Percentiles rank a stretch among this genome's conserved stretches.
Evolutionary conservation across 2,113 vertebrate genomes (phyloP).

Genomic region (Meriones unguiculatus): DNA sequence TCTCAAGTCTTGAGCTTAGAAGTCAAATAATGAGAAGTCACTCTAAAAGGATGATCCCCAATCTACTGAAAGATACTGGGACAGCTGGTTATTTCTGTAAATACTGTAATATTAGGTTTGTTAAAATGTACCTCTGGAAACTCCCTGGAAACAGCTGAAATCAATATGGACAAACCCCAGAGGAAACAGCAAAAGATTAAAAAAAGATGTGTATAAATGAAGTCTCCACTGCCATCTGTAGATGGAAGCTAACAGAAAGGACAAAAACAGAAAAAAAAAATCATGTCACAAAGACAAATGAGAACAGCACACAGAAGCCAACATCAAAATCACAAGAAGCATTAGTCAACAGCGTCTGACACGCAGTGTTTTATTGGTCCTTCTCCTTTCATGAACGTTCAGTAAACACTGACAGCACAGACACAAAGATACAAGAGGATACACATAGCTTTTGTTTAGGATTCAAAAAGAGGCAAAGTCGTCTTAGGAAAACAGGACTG

Average conservation of each 20-base stretch:
- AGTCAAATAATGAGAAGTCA: conserved; percentile 27
- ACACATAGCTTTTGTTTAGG: not conserved
- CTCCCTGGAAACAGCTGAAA: not conserved
- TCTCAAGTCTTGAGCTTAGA: not conserved
- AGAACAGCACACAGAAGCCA: conserved; percentile 6
- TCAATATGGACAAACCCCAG: not conserved
- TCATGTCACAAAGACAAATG: conserved; percentile 11
- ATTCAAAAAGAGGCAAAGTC: conserved; percentile 35
- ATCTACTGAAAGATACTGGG: conserved; percentile 19
- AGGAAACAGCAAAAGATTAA: not conserved
- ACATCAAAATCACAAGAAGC: not conserved
- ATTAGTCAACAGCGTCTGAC: not conserved
- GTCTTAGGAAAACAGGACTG: conserved; percentile 14
- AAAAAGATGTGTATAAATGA: not conserved
- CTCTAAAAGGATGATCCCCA: not conserved
- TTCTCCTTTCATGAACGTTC: not conserved
- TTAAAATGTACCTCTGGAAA: conserved; percentile 8
- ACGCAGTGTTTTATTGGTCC: not conserved
- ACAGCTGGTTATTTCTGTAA: not conserved
- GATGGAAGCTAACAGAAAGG: conserved; percentile 9
- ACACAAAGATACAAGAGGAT: not conserved
- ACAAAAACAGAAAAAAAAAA: not conserved
- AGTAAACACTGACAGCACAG: not conserved
- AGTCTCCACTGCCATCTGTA: not conserved
- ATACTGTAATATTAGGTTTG: not conserved